phyloP scores from a whole-genome alignment of 2,797 vertebrate species.

The Trematomus bernacchii region DNA sequence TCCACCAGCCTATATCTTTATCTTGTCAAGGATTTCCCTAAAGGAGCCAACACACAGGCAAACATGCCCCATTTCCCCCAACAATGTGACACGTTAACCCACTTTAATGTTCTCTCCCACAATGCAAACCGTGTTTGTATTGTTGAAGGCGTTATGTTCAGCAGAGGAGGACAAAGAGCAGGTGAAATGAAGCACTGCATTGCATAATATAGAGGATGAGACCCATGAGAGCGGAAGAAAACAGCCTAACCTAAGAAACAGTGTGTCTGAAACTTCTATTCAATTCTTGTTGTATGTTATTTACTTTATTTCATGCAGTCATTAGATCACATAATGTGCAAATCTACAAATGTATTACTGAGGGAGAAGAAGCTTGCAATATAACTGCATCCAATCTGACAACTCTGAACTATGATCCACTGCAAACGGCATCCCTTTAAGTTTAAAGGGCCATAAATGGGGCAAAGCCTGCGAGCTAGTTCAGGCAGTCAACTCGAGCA shows the following conservation, averaged over 20 bases:
- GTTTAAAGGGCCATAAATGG: no score
- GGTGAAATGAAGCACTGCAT: constrained; percentile 32
- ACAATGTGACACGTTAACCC: constrained; percentile 38
- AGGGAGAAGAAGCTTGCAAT: neutral
- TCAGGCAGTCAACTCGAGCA: no score
- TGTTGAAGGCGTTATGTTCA: constrained; percentile 32
- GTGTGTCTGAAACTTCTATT: neutral
- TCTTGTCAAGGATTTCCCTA: constrained; percentile 11
- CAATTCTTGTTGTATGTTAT: neutral
- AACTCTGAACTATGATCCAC: no score
- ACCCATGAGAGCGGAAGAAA: constrained; percentile 18
- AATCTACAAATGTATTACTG: neutral
- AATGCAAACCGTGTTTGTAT: constrained; percentile 4
- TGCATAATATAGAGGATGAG: constrained; percentile 33
- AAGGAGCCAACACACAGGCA: constrained; percentile 1
- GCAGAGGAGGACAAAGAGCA: constrained; percentile 31
- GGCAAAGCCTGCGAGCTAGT: no score
- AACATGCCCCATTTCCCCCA: constrained; percentile 20
- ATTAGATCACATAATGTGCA: neutral
- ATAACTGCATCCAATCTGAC: neutral
- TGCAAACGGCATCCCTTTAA: no score
- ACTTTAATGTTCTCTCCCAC: constrained; percentile 28
- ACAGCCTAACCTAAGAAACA: neutral
- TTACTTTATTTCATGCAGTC: neutral
- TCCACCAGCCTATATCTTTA: neutral